Conservation (phyloP, 2,888 invertebrate genomes). For the Dryomyza anilis region DNA sequence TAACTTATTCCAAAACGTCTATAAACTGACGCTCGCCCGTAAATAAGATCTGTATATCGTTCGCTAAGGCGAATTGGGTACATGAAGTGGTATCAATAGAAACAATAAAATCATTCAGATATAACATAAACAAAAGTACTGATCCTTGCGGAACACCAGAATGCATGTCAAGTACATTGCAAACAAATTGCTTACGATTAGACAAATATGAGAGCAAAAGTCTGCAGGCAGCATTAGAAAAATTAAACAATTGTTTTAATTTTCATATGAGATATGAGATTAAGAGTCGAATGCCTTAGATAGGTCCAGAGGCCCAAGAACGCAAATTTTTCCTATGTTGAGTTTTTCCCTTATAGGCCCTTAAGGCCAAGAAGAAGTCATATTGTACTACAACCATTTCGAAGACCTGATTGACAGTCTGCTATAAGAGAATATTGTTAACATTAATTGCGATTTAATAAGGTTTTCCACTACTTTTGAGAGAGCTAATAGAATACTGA, state of each 20-base stretch:
- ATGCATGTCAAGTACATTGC: not conserved
- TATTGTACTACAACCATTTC: not conserved
- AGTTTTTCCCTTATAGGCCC: not conserved
- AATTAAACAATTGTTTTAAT: not conserved
- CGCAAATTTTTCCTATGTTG: not conserved
- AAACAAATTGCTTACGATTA: not conserved
- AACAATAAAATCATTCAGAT: not conserved
- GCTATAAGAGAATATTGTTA: not conserved
- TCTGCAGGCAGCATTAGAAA: not conserved
- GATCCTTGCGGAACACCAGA: not conserved
- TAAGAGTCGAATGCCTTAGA: not conserved
- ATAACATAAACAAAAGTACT: not conserved
- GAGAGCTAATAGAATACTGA: too few species aligned
- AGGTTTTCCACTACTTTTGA: too few species aligned
- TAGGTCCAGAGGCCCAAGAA: not conserved
- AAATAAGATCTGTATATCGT: not conserved
- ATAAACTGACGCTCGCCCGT: not conserved
- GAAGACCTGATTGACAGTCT: not conserved
- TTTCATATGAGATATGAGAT: not conserved
- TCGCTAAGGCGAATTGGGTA: too few species aligned
- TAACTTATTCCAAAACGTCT: not conserved
- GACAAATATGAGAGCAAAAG: not conserved
- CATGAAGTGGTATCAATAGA: too few species aligned
- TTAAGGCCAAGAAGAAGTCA: not conserved
- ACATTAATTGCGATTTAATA: not conserved